Evolutionary conservation across 1,140 invertebrate genomes (phyloP), one percentile per base, ranked within the genome.

Genomic region (Leptinotarsa defecta): DNA sequence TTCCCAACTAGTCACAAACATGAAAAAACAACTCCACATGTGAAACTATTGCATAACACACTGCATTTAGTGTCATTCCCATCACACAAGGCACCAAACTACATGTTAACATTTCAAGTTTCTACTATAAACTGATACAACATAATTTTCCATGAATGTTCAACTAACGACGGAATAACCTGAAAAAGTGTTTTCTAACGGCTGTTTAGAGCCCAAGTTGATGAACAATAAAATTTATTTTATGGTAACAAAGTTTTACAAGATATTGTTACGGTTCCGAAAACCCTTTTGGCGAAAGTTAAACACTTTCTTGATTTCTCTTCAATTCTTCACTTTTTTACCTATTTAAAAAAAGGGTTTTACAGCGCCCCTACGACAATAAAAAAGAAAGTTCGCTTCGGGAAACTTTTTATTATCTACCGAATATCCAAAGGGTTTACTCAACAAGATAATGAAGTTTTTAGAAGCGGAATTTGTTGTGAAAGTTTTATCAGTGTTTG

Each of bases 321-420:
- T 67, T 67, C 62, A 68, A 57, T 73, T 20, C 57, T 65, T 65
- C 65, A 73, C 57, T 73, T 76, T 78, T 78, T 78, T 78, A 78
- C 48, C 72, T 74, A 61, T 74, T 78, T 74, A 76, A 75, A 74
- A 43, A 78, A 78, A 76, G 77, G 77, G 74, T 78, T 73, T 78
- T 78, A 75, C 70, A 71, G 71, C 67, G 48, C 63, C 34, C 74
- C 68, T 65, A 57, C 68, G 67, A 77, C 76, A 71, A 68, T 73
- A 78, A 78, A 77, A 78, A 67, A 78, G 77, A 78, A 78, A 78
- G 77, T 78, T 49, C 20, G n/a, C 24, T 64, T 65, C 61, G 34
- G 17, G 22, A 73, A 73, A 73, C 34, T 64, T 73, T 73, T 73
- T 73, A 73, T 65, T 73, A 65, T 63, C 71, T 73, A 62, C 20